Conservation (phyloP, 1,140 invertebrate genomes). For the Sitophilus oryzae region DNA sequence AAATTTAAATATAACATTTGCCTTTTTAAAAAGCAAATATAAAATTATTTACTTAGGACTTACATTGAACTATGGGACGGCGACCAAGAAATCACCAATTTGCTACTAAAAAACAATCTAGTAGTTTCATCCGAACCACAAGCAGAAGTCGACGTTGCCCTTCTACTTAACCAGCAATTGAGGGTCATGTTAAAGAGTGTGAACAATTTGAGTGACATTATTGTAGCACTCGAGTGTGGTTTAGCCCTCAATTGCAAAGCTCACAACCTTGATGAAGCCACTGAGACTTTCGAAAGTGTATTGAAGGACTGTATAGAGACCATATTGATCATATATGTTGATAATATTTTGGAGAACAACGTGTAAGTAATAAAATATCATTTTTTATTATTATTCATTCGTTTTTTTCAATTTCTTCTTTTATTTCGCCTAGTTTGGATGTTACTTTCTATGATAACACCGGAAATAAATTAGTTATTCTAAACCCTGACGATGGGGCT, state of each 20-base stretch:
- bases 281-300: constrained; percentile 33
- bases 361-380: constrained; percentile 7
- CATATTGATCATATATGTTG: constrained; percentile 51
- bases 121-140: constrained; percentile 27
- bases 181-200: constrained; percentile 30
- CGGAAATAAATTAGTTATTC: constrained; percentile 53
- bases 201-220: constrained; percentile 31
- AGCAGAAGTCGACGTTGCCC: constrained; percentile 27
- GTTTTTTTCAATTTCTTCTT: neutral
- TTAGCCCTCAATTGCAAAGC: constrained; percentile 28
- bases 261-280: constrained; percentile 33
- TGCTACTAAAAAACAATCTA: constrained; percentile 45
- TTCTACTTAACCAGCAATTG: constrained; percentile 36
- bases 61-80: constrained; percentile 50
- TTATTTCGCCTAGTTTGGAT: constrained; percentile 45
- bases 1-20: no score
- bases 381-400: neutral
- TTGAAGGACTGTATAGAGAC: constrained; percentile 40
- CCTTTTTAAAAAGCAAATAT: no score
- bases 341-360: constrained; percentile 45
- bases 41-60: constrained; percentile 43
- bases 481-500: constrained; percentile 46
- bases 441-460: constrained; percentile 51
- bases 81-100: constrained; percentile 41
- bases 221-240: constrained; percentile 29